phyloP scores from a whole-genome alignment of 2,888 invertebrate species.

The Hyppa rectilinea region DNA sequence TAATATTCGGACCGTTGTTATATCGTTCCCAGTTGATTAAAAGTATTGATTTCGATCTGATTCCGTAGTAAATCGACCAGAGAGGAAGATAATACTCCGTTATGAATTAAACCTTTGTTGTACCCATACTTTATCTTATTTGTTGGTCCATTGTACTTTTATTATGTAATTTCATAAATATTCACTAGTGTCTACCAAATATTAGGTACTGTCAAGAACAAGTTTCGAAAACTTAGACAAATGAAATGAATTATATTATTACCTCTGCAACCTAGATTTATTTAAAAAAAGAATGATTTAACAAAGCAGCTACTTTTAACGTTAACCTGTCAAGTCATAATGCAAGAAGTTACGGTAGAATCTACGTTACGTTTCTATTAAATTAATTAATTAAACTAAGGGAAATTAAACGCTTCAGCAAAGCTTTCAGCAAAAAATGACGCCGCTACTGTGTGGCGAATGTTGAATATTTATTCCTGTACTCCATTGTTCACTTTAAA shows the following conservation, averaged over 20 bases:
- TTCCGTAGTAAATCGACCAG: constrained; percentile 7
- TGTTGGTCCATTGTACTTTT: background rate
- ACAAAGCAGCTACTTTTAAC: constrained; percentile 17
- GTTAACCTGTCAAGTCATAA: constrained; percentile 21
- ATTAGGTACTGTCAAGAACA: background rate
- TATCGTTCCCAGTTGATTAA: constrained; percentile 20
- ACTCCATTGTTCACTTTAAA: constrained; percentile 55
- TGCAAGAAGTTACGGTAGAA: constrained; percentile 23
- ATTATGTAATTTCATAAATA: background rate
- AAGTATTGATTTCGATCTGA: constrained; percentile 10
- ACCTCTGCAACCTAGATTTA: background rate
- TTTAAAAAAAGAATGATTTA: constrained; percentile 7
- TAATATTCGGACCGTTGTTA: background rate
- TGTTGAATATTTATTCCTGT: constrained; percentile 65
- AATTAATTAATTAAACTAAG: constrained; percentile 51
- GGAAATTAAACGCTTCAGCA: constrained; percentile 34
- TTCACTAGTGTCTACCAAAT: background rate
- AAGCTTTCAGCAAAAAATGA: constrained; percentile 25
- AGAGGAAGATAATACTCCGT: background rate
- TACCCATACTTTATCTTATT: background rate
- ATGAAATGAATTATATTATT: too few relatives aligned
- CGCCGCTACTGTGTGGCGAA: constrained; percentile 42
- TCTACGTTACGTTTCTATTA: constrained; percentile 25
- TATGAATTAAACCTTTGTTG: background rate
- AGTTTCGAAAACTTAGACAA: constrained; percentile 3